Evolutionary conservation across 1,140 invertebrate species (phyloP), one percentile per base, ranked within the genome.

Genomic region (Drosophila takahashii): DNA sequence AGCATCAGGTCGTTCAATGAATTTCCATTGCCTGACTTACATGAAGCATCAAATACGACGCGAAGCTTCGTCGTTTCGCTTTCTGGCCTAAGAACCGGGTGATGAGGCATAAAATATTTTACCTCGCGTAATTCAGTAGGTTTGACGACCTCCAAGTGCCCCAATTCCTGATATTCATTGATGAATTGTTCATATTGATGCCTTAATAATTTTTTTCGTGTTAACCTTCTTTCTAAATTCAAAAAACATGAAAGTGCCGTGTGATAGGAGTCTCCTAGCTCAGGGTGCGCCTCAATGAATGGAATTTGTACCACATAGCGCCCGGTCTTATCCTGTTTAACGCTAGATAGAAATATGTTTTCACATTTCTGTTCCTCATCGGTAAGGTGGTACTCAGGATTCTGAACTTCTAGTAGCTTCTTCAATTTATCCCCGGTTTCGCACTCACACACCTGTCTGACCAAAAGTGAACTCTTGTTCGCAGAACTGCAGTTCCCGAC

Each of bases 41-140:
- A 39, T 1, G 36, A 53, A 37, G 51, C 51, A 37, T 39, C 22
- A 53, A 39, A 39, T 41, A 54, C 36, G 51, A 54, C 51, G 8
- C 36, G 34, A 22, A 54, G 34, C 7, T 54, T 22, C 13, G 22
- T 53, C 18, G 34, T 53, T 11, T 36, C 34, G 8, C 54, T 37
- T 4, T 54, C 22, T 39, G 22, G 13, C 13, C 13, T 11, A 39
- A 54, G 18, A 26, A 41, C 13, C 36, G 36, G 36, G 36, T 27
- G 22, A 26, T 37, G 51, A 15, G 51, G 13, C 51, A 50, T 29
- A 15, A 50, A 32, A 29, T 29, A 50, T 50, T 50, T 15, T 15
- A 50, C 47, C 9, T 29, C 27, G 9, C 27, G 5, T 32, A 29
- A 15, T 15, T 15, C n/a, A 15, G 27, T 15, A n/a, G 45, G 26